A percentile compares a stretch with the other conserved stretches of the same genome.
These are phyloP conservation scores for Scatophagus argus DNA, from an alignment of 2,113 vertebrate species.

Conservation along the genomic window DNA sequence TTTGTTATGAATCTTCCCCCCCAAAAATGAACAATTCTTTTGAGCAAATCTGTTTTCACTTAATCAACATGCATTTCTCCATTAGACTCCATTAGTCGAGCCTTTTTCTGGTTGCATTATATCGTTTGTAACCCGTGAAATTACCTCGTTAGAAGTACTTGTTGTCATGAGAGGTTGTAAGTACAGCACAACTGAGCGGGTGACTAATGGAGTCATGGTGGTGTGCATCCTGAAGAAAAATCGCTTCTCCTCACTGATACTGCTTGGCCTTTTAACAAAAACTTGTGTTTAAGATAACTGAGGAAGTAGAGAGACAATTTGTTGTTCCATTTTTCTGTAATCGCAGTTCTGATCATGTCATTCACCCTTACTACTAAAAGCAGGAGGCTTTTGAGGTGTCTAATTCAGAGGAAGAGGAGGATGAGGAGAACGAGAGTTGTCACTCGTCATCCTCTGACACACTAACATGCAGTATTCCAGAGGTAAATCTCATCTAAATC, in stretches of 20 bases:
- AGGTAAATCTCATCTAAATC: constrained; percentile 77
- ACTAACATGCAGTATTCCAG: constrained; percentile 80
- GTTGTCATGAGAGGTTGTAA: not conserved
- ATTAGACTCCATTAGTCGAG: not conserved
- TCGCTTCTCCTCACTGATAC: not conserved
- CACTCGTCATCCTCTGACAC: constrained; percentile 85
- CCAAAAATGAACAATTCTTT: not conserved
- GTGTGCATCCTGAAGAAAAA: not conserved
- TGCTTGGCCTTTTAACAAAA: not conserved
- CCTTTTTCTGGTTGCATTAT: not conserved
- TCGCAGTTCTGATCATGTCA: constrained; percentile 28
- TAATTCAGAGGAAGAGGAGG: constrained; percentile 74
- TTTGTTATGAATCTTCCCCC: not conserved
- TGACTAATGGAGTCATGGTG: not conserved
- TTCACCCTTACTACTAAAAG: constrained; percentile 51
- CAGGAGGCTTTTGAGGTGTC: constrained; percentile 70
- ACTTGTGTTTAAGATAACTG: not conserved
- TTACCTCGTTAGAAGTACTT: not conserved
- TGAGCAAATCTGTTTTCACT: not conserved
- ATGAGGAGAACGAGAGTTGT: constrained; percentile 72
- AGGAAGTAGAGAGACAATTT: not conserved
- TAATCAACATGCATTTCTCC: not conserved
- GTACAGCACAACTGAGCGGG: not conserved
- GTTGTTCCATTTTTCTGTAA: not conserved
- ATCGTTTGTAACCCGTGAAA: not conserved